Evolutionary conservation across 1,140 invertebrate genomes (phyloP).

Genomic region (Psilanteris sp.): DNA sequence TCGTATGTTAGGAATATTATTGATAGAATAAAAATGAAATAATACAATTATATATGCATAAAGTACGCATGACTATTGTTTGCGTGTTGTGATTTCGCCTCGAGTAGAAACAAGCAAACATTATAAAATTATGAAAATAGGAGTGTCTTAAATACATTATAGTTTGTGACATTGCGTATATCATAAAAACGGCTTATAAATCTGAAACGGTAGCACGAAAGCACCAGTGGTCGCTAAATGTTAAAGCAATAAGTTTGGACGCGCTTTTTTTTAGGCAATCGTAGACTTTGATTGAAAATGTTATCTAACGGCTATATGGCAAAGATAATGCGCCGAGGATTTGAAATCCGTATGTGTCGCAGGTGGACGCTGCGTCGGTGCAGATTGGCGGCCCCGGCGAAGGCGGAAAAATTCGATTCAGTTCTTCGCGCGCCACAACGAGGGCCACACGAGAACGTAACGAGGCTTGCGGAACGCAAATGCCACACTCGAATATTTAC

Average conservation of each 20-base stretch:
- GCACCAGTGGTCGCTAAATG: too few relatives aligned
- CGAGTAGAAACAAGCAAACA: too few relatives aligned
- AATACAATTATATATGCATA: too few relatives aligned
- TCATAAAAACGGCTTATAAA: constrained; percentile 15
- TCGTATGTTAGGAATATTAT: too few relatives aligned
- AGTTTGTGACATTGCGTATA: constrained; percentile 24
- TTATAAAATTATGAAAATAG: too few relatives aligned
- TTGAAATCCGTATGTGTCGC: constrained; percentile 27
- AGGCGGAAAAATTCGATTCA: constrained; percentile 63
- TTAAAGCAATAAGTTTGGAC: neutral
- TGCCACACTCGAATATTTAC: too few relatives aligned
- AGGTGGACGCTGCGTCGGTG: constrained; percentile 50
- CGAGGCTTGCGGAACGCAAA: constrained; percentile 14
- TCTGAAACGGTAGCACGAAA: too few relatives aligned
- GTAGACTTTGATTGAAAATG: constrained; percentile 26
- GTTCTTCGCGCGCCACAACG: constrained; percentile 61
- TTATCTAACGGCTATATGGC: constrained; percentile 40
- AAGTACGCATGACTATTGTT: too few relatives aligned
- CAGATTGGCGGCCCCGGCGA: constrained; percentile 57
- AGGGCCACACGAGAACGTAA: constrained; percentile 48
- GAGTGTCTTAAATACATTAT: too few relatives aligned
- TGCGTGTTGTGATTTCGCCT: too few relatives aligned
- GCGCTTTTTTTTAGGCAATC: constrained; percentile 37
- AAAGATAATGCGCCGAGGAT: constrained; percentile 50
- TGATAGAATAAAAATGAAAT: too few relatives aligned